These are phyloP conservation scores for Hyperoplus immaculatus DNA, from an alignment of 2,797 vertebrate genomes.

Conservation along the genomic window DNA sequence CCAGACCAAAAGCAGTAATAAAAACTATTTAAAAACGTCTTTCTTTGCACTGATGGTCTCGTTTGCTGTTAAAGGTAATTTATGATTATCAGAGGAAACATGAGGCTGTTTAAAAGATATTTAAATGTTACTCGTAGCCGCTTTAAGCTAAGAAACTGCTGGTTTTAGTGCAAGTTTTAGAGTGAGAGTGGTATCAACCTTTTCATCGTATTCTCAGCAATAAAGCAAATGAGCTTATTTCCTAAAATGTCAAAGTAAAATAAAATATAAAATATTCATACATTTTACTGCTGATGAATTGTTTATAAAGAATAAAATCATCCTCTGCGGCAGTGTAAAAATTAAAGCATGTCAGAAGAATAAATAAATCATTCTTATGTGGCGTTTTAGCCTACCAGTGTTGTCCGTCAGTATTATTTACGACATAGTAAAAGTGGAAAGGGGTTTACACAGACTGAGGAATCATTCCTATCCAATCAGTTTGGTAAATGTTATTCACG, in stretches of 20 bases:
- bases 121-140: too few relatives aligned
- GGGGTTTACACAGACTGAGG: slow-evolving; percentile 34
- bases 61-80: too few relatives aligned
- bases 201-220: neutral
- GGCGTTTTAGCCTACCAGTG: neutral
- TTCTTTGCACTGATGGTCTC: too few relatives aligned
- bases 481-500: slow-evolving; percentile 49
- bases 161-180: neutral
- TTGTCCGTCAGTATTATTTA: slow-evolving; percentile 21
- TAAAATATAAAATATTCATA: neutral
- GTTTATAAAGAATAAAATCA: neutral
- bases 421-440: slow-evolving; percentile 24
- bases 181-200: neutral
- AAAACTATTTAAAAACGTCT: too few relatives aligned
- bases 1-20: too few relatives aligned
- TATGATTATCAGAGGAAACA: too few relatives aligned
- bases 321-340: neutral
- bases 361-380: slow-evolving; percentile 1
- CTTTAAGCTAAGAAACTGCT: neutral
- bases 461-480: slow-evolving; percentile 32
- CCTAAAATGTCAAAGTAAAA: neutral
- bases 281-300: neutral
- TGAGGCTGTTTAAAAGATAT: too few relatives aligned
- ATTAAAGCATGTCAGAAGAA: neutral
- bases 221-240: neutral